phyloP scores from a whole-genome alignment of 2,888 invertebrate species.

The Epiperipatus broadwayi region DNA sequence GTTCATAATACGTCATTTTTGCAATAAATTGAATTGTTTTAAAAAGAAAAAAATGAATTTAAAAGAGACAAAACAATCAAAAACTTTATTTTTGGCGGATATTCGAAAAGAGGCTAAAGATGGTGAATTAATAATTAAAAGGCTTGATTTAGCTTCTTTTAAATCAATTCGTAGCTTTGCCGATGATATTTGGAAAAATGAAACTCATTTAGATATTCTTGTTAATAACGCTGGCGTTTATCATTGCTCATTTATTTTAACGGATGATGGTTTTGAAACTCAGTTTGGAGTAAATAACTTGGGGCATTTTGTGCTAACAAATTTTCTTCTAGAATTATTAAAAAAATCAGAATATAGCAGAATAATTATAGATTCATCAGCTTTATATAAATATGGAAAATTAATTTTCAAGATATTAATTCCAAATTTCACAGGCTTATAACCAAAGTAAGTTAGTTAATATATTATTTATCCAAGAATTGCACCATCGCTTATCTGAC shows the following conservation, averaged over 20 bases:
- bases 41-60: no score
- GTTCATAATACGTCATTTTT: no score
- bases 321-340: conserved; percentile 46
- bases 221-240: conserved; percentile 63
- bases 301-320: conserved; percentile 67
- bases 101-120: conserved; percentile 40
- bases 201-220: conserved; percentile 48
- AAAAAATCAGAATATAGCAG: conserved; percentile 46
- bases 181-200: conserved; percentile 41
- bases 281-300: conserved; percentile 64
- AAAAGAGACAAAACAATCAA: no score
- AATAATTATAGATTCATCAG: conserved; percentile 50
- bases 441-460: conserved; percentile 58
- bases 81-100: no score
- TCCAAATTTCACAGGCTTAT: conserved; percentile 33
- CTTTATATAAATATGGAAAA: conserved; percentile 46
- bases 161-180: conserved; percentile 52
- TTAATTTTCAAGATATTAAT: conserved; percentile 38
- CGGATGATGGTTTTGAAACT: conserved; percentile 54
- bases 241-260: conserved; percentile 37
- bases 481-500: conserved; percentile 31
- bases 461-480: conserved; percentile 44
- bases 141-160: conserved; percentile 51
- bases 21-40: no score
- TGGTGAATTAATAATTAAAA: conserved; percentile 47